Conservation (phyloP, 2,113 vertebrate genomes). For the Glaucomys volans region DNA sequence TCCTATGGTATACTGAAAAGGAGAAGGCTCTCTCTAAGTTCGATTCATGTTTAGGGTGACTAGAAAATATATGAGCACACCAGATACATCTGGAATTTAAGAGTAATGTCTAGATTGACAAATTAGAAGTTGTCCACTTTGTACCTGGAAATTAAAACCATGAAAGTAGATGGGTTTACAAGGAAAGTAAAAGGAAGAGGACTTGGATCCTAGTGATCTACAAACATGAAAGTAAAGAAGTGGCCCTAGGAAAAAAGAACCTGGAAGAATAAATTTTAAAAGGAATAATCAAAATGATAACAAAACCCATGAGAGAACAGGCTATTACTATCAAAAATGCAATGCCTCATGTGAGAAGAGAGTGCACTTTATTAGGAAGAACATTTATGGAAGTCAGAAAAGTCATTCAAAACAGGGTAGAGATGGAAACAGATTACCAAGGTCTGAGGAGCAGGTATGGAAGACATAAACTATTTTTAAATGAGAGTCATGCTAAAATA, state of each 20-base stretch:
- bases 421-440: not conserved
- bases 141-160: not conserved
- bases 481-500: not conserved
- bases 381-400: not conserved
- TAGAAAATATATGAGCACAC: not conserved
- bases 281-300: not conserved
- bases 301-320: not conserved
- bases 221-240: not conserved
- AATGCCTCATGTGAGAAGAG: not conserved
- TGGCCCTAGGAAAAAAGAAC: not conserved
- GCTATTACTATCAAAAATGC: not conserved
- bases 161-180: not conserved
- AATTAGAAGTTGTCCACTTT: not conserved
- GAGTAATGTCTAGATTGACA: not conserved
- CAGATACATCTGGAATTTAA: not conserved
- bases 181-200: not conserved
- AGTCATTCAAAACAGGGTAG: not conserved
- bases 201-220: not conserved
- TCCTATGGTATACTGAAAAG: no score
- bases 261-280: not conserved
- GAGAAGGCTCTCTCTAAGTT: not conserved
- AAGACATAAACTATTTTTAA: constrained; percentile 12
- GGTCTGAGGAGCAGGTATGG: not conserved
- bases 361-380: not conserved
- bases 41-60: not conserved